Evolutionary conservation across 2,113 vertebrate genomes (phyloP).

Genomic region (Centropus bengalensis): DNA sequence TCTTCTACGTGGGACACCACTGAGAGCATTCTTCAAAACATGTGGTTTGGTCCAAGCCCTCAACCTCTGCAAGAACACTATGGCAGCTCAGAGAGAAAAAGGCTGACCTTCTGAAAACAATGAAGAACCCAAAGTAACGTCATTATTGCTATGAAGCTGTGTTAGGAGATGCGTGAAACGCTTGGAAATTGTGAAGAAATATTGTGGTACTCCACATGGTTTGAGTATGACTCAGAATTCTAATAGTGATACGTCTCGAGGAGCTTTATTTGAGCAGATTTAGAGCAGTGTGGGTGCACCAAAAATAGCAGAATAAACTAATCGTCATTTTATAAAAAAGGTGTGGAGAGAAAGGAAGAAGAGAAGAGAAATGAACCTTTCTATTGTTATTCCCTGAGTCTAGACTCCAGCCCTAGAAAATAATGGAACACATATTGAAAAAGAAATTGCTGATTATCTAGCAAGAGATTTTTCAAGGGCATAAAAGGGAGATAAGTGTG

Average conservation of each 20-base stretch:
- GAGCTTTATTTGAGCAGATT: background rate
- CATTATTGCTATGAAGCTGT: background rate
- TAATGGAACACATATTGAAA: background rate
- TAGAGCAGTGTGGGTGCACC: background rate
- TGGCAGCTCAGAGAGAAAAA: background rate
- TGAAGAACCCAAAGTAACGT: background rate
- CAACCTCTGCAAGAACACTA: background rate
- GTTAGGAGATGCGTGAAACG: background rate
- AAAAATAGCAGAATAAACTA: background rate
- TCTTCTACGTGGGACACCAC: background rate
- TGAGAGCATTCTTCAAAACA: background rate
- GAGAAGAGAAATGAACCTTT: background rate
- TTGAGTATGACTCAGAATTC: background rate
- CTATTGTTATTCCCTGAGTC: background rate
- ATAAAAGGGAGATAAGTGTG: slow-evolving; percentile 22
- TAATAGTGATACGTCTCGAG: background rate
- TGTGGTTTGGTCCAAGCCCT: background rate
- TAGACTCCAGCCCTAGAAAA: background rate
- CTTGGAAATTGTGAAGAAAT: background rate
- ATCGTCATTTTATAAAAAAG: background rate
- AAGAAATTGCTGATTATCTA: slow-evolving; percentile 27
- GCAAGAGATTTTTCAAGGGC: background rate
- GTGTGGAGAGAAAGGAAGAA: background rate
- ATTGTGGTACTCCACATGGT: background rate
- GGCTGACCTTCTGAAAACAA: background rate